Conservation (phyloP, 2,888 invertebrate genomes). For the Dendrolimus pini region DNA sequence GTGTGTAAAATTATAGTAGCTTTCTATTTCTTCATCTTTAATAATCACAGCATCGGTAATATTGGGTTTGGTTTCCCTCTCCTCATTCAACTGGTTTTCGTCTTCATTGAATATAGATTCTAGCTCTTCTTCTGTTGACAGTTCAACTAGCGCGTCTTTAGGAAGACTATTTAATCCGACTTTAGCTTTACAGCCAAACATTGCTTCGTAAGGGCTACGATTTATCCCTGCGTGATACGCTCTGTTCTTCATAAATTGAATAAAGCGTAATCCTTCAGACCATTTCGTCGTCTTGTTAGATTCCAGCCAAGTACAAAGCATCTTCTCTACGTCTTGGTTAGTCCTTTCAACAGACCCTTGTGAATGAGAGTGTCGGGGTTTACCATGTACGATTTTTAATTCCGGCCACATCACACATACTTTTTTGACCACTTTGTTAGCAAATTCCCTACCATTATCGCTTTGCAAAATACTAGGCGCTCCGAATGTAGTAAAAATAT, state of each 20-base stretch:
- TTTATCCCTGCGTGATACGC: neutral
- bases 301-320: slow-evolving; percentile 19
- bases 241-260: slow-evolving; percentile 2
- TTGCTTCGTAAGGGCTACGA: slow-evolving; percentile 4
- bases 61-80: no score
- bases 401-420: slow-evolving; percentile 25
- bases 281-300: neutral
- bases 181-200: no score
- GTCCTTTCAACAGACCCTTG: slow-evolving; percentile 35
- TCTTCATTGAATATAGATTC: no score
- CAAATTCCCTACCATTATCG: slow-evolving; percentile 34
- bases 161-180: no score
- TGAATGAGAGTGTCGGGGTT: slow-evolving; percentile 30
- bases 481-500: slow-evolving; percentile 41
- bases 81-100: no score
- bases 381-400: slow-evolving; percentile 38
- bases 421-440: slow-evolving; percentile 12
- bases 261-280: slow-evolving; percentile 1
- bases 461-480: slow-evolving; percentile 36
- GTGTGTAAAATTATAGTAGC: no score
- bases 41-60: no score
- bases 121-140: no score
- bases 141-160: no score
- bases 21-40: no score
- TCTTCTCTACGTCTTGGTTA: slow-evolving; percentile 40